Base-by-base conservation (phyloP, 2,797 vertebrate genomes). In the Aselliscus stoliczkanus region DNA sequence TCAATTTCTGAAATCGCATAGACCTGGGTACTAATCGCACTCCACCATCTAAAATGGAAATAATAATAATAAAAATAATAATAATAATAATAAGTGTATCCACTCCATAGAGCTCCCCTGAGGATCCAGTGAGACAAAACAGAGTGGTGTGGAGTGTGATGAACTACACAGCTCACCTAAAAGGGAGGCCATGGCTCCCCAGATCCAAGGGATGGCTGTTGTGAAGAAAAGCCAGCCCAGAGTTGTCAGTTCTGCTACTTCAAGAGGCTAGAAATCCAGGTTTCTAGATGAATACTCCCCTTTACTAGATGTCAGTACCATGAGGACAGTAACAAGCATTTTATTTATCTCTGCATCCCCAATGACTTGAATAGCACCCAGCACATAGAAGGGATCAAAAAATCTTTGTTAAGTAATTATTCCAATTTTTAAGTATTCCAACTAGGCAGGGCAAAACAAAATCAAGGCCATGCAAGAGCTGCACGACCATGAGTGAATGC, bases 401-500 rank as follows among this genome's bases (percentile, higher is more conserved):
- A 83, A 15, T 44, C 21, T 47, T 64, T 54, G 52, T 31, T 20
- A 52, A 82, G 31, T 70, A 72, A 72, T 69, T 70, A 44, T 54
- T 23, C 52, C 42, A 62, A 52, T 69, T 82, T 83, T 87, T 76
- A 82, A 75, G 60, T 52, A 69, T 50, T 15, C 47, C 52, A 85
- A 31, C 44, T 42, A 18, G 21, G 7, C 23, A 34, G 42, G 29
- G 73, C 34, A 42, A 86, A 81, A 70, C 34, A 69, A 76, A 83
- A 25, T 17, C 15, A n/a, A 44, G 39, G 47, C 5, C 4, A 12
- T 31, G 37, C 34, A 54, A 62, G 37, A n/a, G 34, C 39, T 6
- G 4, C 6, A 4, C 0, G 5, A 52, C 23, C 13, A 0, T 15
- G 18, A 62, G 6, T 0, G 8, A 60, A 23, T 2, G 5, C 14